These are phyloP conservation scores for Gnathonemus longibarbis DNA, from an alignment of 2,113 vertebrate genomes.

Conservation along the genomic window DNA sequence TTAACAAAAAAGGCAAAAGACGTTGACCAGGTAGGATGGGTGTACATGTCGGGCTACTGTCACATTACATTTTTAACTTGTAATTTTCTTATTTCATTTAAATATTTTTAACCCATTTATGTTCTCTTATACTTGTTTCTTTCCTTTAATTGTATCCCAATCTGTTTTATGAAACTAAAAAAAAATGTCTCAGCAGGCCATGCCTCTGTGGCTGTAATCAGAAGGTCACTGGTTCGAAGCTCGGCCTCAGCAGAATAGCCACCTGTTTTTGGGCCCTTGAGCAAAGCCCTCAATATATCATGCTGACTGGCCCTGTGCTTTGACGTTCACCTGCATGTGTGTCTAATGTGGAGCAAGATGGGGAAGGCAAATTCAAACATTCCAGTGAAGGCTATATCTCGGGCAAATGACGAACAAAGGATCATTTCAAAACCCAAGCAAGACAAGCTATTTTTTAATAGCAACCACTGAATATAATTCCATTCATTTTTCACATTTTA, in stretches of 20 bases:
- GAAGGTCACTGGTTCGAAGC: neutral
- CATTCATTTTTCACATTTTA: neutral
- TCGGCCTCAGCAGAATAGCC: neutral
- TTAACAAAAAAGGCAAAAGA: neutral
- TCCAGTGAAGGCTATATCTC: neutral
- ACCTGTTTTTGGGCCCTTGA: neutral
- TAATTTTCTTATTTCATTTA: no score
- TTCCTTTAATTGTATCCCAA: no score
- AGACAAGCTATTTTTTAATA: neutral
- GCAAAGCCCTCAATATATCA: neutral
- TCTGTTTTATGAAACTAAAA: neutral
- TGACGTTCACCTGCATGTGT: neutral
- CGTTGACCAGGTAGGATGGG: neutral
- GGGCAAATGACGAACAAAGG: neutral
- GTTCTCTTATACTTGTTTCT: no score
- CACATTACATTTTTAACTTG: neutral
- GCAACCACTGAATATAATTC: neutral
- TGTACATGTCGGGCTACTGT: neutral
- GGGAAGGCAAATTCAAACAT: neutral
- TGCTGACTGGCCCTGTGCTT: neutral
- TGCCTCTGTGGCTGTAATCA: neutral
- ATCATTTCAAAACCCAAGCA: neutral
- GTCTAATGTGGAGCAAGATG: neutral
- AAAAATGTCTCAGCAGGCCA: neutral
- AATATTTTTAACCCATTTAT: no score